These are phyloP conservation scores for Avahi laniger DNA, from an alignment of 2,797 vertebrate species.

Conservation along the genomic window DNA sequence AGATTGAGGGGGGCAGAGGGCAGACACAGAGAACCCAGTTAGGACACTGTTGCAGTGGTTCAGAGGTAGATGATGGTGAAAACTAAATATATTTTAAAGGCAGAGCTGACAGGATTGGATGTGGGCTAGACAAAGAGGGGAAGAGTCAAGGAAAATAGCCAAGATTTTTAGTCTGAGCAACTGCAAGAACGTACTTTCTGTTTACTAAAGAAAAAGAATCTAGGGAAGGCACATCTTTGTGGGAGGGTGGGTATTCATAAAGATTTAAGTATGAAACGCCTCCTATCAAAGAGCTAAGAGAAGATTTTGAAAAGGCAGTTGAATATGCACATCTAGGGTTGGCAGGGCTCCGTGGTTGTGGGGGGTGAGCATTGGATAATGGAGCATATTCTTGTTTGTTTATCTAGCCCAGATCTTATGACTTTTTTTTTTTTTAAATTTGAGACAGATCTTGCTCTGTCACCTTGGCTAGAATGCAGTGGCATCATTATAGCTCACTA, in stretches of 20 bases:
- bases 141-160: background rate
- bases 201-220: background rate
- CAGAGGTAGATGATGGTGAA: no score
- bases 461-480: no score
- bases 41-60: fast-evolving
- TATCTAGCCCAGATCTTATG: background rate
- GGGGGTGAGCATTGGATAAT: background rate
- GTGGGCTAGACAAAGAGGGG: background rate
- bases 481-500: background rate
- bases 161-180: background rate
- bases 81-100: background rate
- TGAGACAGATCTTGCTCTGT: background rate
- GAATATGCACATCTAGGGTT: background rate
- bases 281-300: background rate
- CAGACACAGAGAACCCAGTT: background rate
- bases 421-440: background rate
- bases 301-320: background rate
- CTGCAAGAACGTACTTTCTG: background rate
- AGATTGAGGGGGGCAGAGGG: background rate
- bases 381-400: background rate
- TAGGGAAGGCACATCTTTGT: background rate
- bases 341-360: background rate
- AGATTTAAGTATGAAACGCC: background rate
- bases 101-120: background rate
- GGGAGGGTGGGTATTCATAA: background rate